A percentile compares a stretch with the other conserved stretches of the same genome.
phyloP scores from a whole-genome alignment of 1,140 invertebrate species.

The Eurytemora carolleeae region DNA sequence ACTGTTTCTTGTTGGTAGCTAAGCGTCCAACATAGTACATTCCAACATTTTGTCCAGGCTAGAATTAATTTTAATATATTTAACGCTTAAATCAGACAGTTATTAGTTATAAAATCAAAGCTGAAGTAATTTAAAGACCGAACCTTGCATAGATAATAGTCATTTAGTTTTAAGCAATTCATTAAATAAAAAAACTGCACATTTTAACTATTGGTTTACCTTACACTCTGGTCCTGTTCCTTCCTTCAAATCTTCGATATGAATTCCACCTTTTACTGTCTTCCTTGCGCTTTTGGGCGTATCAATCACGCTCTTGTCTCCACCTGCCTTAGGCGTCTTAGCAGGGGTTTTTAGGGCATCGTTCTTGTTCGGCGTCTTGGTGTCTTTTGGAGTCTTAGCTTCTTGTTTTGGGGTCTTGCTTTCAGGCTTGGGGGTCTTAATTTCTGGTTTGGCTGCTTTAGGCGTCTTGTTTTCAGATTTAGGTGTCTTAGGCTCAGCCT shows the following conservation, averaged over 20 bases:
- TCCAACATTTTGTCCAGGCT: constrained; percentile 22
- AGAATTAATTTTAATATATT: constrained; percentile 19
- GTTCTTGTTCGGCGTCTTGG: constrained; percentile 16
- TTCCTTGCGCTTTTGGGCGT: constrained; percentile 29
- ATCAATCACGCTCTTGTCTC: constrained; percentile 13
- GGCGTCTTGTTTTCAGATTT: constrained; percentile 12
- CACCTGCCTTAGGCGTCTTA: constrained; percentile 17
- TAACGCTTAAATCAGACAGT: not conserved
- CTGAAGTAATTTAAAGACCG: not conserved
- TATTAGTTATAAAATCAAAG: not conserved
- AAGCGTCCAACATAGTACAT: constrained; percentile 58
- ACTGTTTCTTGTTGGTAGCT: constrained; percentile 56
- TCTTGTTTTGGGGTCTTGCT: constrained; percentile 16
- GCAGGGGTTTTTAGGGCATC: constrained; percentile 2
- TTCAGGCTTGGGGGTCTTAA: constrained; percentile 20
- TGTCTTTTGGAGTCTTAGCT: constrained; percentile 20
- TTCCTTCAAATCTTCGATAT: constrained; percentile 49
- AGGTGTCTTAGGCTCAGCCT: not conserved
- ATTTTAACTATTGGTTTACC: too few relatives aligned
- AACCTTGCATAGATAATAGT: not conserved
- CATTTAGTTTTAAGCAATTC: constrained; percentile 37
- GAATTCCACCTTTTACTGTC: constrained; percentile 41
- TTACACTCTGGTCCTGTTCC: constrained; percentile 56
- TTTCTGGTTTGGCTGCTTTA: constrained; percentile 22
- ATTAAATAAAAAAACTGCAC: too few relatives aligned